Evolutionary conservation across 1,140 invertebrate genomes (phyloP), one percentile per base, ranked within the genome.

Genomic region (Leucophenga varia): DNA sequence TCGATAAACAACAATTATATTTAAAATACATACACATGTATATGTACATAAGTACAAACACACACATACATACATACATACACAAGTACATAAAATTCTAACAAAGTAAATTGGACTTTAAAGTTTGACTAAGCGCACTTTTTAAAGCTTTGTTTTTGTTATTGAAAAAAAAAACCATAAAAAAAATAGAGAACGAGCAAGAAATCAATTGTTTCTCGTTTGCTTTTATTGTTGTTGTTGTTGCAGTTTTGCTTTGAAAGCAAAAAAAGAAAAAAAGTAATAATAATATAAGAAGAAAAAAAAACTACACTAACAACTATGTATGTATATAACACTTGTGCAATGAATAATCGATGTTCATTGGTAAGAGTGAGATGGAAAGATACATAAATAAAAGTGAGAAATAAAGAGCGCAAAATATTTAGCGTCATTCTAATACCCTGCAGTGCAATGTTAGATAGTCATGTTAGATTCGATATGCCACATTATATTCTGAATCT

Each of bases 111-210:
- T n/a, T n/a, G n/a, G n/a, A n/a, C n/a, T 3, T 30, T 13, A 47
- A 19, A 43, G 39, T 21, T 39, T 25, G 14, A 7, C 28, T 32
- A 37, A 43, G 19, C 52, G 52, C 55, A 50, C 50, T 61, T n/a
- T n/a, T n/a, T 48, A 35, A 61, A 67, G 42, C 63, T 57, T 67
- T 57, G 18, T n/a, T n/a, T n/a, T n/a, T 30, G 59, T 46, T 63
- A 65, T 65, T 59, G 61, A 67, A 57, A 52, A 57, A 63, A 65
- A 63, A 68, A 67, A n/a, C n/a, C n/a, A n/a, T n/a, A n/a, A n/a
- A n/a, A n/a, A n/a, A n/a, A n/a, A n/a, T n/a, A n/a, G n/a, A n/a
- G n/a, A n/a, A n/a, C n/a, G n/a, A n/a, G n/a, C n/a, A n/a, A n/a
- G n/a, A n/a, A n/a, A n/a, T n/a, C n/a, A 64, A 25, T 25, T 25